Evolutionary conservation across 2,113 vertebrate species (phyloP), one percentile per base, ranked within the genome.

Genomic region (Burhinus oedicnemus): DNA sequence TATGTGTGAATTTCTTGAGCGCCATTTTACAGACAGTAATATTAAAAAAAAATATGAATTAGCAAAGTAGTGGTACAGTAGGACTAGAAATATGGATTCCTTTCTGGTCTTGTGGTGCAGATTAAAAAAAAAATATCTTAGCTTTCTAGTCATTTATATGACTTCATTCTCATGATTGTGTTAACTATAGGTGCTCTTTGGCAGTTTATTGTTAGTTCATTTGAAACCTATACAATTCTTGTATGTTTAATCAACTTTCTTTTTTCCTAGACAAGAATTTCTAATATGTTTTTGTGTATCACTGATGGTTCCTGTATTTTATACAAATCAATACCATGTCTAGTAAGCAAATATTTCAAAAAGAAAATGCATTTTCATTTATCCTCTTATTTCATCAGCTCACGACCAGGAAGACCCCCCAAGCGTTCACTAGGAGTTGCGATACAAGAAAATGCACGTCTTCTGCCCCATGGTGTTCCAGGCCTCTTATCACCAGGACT

Each of bases 331-430:
- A 61, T 83, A 70, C 15, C 3, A 1, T n/a, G 51, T 51, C 38
- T 12, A 29, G 58, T 21, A 54, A 82, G 86, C n/a, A 85, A 21
- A 25, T 55, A 58, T 83, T 95, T 83, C 40, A 58, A 44, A 72
- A 92, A 45, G 66, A 85, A 77, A 94, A 79, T 3, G 2, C 5
- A 3, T 96, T 97, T 94, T 95, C 75, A 95, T 88, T 78, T 98
- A 29, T 96, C 82, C 90, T 96, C 78, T 97, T 97, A 55, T 97
- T 77, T 94, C 86, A 81, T 87, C 98, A 99, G 99, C 97, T 99
- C 99, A 78, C 98, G 99, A 36, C 99, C 99, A 2, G 99, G 99
- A 61, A 98, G 99, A n/a, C 99, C 99, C 83, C 99, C 99, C 2
- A 99, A 99, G 86, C 98, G 99, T 20, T 99, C 99, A 3, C 97